These are phyloP conservation scores for Erethizon dorsatum DNA, from an alignment of 2,797 vertebrate genomes.

Conservation along the genomic window DNA sequence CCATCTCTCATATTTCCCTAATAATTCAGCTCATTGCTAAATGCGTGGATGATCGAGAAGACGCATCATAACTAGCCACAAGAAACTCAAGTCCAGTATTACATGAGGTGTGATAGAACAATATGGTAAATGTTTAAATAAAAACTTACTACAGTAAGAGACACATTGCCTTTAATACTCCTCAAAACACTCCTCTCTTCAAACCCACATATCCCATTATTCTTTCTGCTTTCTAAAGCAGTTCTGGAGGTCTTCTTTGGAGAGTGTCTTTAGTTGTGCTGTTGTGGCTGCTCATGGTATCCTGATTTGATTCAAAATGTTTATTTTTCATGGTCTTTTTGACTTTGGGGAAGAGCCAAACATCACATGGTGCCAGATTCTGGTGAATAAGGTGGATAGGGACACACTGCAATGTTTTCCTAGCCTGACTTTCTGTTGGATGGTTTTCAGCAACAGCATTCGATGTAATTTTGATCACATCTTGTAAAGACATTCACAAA, in stretches of 20 bases:
- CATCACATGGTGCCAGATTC: neutral
- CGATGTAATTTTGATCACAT: neutral
- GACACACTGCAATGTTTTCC: neutral
- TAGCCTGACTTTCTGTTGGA: neutral
- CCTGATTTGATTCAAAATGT: neutral
- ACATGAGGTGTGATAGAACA: neutral
- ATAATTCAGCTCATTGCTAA: neutral
- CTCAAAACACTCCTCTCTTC: neutral
- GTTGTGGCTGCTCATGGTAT: neutral
- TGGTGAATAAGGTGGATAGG: neutral
- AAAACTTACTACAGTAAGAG: neutral
- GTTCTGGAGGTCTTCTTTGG: neutral
- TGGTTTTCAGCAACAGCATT: neutral
- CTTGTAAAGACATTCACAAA: neutral
- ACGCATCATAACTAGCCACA: neutral
- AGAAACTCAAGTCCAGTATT: neutral
- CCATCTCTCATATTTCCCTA: neutral
- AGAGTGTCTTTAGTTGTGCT: neutral
- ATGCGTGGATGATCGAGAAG: neutral
- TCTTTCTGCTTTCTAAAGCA: neutral
- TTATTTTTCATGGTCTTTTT: neutral
- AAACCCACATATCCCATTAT: neutral
- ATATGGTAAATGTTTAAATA: neutral
- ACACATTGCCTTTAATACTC: neutral
- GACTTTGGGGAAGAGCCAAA: neutral